Conservation (phyloP, 64 coral and sea anemone species). For the Pachyseris speciosa region DNA sequence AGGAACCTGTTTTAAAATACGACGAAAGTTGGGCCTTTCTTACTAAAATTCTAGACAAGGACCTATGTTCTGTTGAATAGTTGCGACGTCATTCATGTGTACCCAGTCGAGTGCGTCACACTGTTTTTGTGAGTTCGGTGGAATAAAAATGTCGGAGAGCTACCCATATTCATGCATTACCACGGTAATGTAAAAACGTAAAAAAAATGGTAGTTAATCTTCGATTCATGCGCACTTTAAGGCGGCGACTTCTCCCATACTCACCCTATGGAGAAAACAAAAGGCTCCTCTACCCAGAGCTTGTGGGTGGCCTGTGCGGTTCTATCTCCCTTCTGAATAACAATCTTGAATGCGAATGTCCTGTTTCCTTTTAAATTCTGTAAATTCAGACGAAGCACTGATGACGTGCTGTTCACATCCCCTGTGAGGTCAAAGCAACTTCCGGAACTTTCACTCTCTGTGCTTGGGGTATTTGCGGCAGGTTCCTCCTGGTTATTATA, state of each 20-base stretch:
- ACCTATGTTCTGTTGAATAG: no score
- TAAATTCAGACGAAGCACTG: conserved; percentile 7
- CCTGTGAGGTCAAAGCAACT: background rate
- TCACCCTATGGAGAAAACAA: conserved; percentile 1
- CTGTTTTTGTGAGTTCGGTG: no score
- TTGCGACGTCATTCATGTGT: no score
- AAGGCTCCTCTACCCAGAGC: background rate
- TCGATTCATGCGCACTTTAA: no score
- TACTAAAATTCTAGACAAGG: no score
- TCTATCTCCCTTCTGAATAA: conserved; percentile 33
- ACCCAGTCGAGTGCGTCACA: no score
- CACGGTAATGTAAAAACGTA: no score
- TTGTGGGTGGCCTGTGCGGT: background rate
- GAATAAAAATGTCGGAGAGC: no score
- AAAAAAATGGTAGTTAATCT: no score
- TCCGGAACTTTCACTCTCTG: background rate
- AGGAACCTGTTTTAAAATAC: no score
- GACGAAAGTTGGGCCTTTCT: no score
- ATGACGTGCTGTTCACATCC: conserved; percentile 23
- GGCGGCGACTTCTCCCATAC: background rate
- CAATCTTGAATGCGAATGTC: background rate
- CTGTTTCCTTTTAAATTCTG: background rate
- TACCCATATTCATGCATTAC: no score
- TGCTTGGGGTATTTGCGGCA: background rate
- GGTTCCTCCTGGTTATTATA: background rate